Conservation (phyloP, 2,888 invertebrate genomes). For the Campoplex capitator region DNA sequence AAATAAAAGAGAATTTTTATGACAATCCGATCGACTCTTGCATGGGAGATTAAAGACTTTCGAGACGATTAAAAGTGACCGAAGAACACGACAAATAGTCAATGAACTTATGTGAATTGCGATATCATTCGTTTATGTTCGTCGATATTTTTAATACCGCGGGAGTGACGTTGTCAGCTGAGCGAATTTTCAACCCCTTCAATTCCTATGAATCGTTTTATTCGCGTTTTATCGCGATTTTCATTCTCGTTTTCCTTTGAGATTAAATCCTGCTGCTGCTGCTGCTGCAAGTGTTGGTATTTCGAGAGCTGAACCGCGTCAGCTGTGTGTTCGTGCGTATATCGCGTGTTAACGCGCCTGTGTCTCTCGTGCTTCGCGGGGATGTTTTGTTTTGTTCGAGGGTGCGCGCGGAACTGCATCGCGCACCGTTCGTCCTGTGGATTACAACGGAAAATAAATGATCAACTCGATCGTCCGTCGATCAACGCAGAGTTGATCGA, state of each 20-base stretch:
- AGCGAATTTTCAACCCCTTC: not conserved
- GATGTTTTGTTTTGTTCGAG: not conserved
- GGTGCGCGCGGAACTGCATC: not conserved
- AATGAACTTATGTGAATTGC: not conserved
- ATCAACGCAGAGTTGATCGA: not conserved
- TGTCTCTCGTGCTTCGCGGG: constrained; percentile 18
- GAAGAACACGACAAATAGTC: not conserved
- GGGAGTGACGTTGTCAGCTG: not conserved
- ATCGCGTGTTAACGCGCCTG: too few relatives aligned
- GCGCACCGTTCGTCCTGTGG: not conserved
- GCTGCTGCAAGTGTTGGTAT: not conserved
- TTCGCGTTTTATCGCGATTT: not conserved
- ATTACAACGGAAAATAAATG: constrained; percentile 13
- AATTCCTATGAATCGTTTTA: not conserved
- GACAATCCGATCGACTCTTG: not conserved
- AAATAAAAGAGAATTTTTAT: not conserved
- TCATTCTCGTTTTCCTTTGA: not conserved
- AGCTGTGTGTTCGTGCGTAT: constrained; percentile 25
- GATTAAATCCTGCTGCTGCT: not conserved
- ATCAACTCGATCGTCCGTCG: not conserved
- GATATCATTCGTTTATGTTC: not conserved
- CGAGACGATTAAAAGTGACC: not conserved
- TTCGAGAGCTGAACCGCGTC: not conserved
- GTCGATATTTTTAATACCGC: not conserved
- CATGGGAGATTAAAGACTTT: not conserved